Evolutionary conservation across 2,888 invertebrate genomes (phyloP).

Genomic region (Hirtodrosophila alboralis): DNA sequence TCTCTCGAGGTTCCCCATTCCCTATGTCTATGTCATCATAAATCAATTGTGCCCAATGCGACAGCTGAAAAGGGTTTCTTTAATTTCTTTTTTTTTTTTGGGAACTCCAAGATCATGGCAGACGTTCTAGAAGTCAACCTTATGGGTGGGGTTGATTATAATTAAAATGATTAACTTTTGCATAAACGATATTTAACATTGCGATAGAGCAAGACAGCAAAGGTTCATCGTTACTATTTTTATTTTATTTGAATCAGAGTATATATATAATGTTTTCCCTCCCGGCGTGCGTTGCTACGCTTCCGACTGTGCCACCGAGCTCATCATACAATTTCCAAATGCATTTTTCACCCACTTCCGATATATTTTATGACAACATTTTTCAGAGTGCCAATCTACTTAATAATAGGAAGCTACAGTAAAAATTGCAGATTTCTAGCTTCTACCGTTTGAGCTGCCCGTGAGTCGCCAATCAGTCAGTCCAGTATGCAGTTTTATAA

Average conservation of each 20-base stretch:
- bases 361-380: too few species aligned
- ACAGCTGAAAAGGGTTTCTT: constrained; percentile 81
- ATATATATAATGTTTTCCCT: background rate
- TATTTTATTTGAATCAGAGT: background rate
- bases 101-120: constrained; percentile 33
- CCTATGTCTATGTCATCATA: constrained; percentile 57
- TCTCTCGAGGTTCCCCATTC: constrained; percentile 18
- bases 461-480: too few species aligned
- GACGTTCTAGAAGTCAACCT: constrained; percentile 27
- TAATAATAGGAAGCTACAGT: too few species aligned
- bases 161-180: constrained; percentile 75
- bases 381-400: too few species aligned
- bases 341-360: too few species aligned
- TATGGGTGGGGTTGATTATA: constrained; percentile 28
- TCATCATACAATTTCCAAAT: too few species aligned
- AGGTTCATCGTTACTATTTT: background rate
- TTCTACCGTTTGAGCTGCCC: too few species aligned
- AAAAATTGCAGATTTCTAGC: too few species aligned
- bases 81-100: constrained; percentile 16
- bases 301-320: too few species aligned
- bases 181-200: constrained; percentile 46
- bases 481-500: too few species aligned
- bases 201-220: background rate
- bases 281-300: too few species aligned
- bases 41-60: constrained; percentile 76